These are phyloP conservation scores for Chaetophractus vellerosus DNA, from an alignment of 2,797 vertebrate genomes.

Conservation along the genomic window DNA sequence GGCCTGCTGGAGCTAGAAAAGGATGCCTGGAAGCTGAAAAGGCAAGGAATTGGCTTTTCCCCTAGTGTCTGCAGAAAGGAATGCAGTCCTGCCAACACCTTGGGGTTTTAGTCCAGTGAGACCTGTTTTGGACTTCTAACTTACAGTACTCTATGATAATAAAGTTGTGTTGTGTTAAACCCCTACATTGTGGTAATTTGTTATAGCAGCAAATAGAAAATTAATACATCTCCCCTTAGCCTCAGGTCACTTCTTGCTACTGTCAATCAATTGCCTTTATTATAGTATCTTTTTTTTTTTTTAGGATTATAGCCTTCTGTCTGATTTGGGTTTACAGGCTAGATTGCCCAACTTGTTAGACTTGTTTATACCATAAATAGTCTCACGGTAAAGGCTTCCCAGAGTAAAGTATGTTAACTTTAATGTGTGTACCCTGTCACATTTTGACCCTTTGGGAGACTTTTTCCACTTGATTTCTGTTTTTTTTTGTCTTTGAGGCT, in stretches of 20 bases:
- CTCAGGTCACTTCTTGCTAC: neutral
- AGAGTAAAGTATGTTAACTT: neutral
- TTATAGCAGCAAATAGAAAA: neutral
- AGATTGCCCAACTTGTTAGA: neutral
- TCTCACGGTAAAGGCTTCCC: neutral
- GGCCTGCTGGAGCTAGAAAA: neutral
- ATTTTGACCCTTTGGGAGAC: neutral
- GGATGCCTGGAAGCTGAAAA: too few species aligned
- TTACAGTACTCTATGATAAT: neutral
- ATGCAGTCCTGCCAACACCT: neutral
- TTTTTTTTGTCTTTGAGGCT: conserved; percentile 23
- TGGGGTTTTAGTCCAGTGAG: neutral
- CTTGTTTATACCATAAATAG: neutral
- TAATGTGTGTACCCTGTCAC: neutral
- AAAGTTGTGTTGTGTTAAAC: neutral
- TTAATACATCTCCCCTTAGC: neutral
- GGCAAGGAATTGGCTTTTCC: too few species aligned
- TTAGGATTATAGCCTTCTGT: neutral
- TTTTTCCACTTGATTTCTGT: neutral
- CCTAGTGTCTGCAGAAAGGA: neutral
- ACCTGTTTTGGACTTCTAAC: neutral
- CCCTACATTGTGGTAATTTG: neutral
- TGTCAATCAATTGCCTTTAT: neutral
- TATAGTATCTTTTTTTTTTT: neutral
- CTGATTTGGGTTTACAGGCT: neutral